Evolutionary conservation across 1,140 invertebrate species (phyloP).

Genomic region (Trypoxylus dichotomus): DNA sequence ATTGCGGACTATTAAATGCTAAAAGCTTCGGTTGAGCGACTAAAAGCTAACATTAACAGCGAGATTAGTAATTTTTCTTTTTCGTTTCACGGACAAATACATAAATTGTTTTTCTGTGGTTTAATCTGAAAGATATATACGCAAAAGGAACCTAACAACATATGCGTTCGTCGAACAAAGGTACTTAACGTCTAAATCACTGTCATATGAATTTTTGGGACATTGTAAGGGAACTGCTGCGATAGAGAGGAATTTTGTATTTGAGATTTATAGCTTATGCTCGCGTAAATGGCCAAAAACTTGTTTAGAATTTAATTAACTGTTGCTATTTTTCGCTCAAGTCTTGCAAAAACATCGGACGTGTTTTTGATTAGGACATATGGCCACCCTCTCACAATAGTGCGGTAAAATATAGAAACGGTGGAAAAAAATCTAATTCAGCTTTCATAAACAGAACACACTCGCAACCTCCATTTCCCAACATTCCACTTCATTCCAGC

Average conservation of each 20-base stretch:
- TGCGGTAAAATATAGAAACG: neutral
- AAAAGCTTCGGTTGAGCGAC: conserved; percentile 1
- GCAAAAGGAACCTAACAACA: no score
- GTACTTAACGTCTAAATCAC: no score
- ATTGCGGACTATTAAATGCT: conserved; percentile 16
- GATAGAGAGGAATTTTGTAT: no score
- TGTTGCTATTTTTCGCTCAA: neutral
- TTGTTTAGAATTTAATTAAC: neutral
- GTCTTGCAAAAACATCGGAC: neutral
- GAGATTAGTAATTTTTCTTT: neutral
- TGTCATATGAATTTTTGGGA: no score
- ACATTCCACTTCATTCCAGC: neutral
- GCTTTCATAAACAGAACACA: neutral
- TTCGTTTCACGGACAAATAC: neutral
- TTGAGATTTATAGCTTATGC: no score
- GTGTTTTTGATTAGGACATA: neutral
- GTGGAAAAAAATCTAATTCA: neutral
- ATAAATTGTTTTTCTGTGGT: neutral
- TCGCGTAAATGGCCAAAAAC: neutral
- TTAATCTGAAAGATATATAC: no score
- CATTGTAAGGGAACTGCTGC: no score
- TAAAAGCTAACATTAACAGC: neutral
- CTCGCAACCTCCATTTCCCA: neutral
- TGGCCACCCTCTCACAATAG: neutral
- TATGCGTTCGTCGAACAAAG: no score